Conservation (phyloP, 2,797 vertebrate species). For the Muscicapa comitata region DNA sequence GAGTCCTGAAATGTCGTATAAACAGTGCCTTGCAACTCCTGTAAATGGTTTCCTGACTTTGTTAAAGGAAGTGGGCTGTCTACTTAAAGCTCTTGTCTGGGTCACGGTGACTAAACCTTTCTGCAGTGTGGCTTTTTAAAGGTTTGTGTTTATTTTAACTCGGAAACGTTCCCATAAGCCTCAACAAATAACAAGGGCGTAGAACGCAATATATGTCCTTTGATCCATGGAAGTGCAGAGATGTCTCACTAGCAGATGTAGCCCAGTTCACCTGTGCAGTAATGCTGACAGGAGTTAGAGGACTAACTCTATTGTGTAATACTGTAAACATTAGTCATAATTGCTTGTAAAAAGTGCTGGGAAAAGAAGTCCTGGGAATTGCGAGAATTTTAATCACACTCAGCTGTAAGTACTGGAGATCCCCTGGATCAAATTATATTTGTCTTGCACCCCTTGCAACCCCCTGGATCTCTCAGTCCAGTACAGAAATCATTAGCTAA, state of each 20-base stretch:
- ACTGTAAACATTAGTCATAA: neutral
- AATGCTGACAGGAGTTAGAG: neutral
- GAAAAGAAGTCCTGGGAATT: neutral
- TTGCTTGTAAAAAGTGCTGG: neutral
- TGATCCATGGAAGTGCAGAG: neutral
- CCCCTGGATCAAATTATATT: neutral
- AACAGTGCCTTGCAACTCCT: constrained; percentile 7
- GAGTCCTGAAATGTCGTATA: constrained; percentile 20
- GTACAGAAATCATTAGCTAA: neutral
- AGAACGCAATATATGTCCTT: neutral
- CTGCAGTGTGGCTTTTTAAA: neutral
- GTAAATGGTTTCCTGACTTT: constrained; percentile 35
- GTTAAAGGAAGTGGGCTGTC: constrained; percentile 43
- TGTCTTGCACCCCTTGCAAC: neutral
- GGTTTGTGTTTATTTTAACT: neutral
- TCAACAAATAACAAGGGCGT: neutral
- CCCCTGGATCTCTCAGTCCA: neutral
- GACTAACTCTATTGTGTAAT: neutral
- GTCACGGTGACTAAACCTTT: constrained; percentile 44
- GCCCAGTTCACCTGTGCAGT: neutral
- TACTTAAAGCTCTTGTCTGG: constrained; percentile 41
- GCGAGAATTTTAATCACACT: neutral
- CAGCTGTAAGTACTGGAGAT: neutral
- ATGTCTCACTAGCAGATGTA: neutral
- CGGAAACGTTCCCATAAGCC: neutral